Percentiles rank a stretch among this genome's conserved stretches.
Evolutionary conservation across 2,113 vertebrate species (phyloP).

Genomic region (Typhlomys cinereus): DNA sequence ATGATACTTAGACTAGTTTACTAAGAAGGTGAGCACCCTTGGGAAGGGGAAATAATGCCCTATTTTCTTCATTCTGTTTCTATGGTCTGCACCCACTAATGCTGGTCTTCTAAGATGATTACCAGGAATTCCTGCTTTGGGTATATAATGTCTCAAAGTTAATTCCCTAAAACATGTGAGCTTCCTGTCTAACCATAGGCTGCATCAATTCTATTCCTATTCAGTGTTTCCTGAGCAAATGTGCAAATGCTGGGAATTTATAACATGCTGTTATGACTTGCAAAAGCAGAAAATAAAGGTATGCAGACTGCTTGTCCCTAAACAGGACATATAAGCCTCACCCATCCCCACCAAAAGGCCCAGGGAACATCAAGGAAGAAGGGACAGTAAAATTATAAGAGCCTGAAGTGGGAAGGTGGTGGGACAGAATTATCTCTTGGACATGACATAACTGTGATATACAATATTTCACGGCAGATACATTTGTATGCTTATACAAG

Average conservation of each 20-base stretch:
- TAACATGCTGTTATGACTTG: background rate
- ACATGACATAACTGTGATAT: too few relatives aligned
- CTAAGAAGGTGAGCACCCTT: background rate
- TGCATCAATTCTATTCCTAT: background rate
- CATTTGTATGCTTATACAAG: too few relatives aligned
- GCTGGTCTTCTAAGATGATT: slow-evolving; percentile 11
- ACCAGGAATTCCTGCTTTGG: background rate
- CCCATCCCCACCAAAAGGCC: too few relatives aligned
- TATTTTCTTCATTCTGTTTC: background rate
- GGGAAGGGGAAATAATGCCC: background rate
- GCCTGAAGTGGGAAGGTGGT: too few relatives aligned
- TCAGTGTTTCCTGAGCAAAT: background rate
- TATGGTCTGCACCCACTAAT: background rate
- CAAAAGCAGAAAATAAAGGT: background rate
- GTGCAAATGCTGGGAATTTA: slow-evolving; percentile 25
- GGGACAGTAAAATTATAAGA: too few relatives aligned
- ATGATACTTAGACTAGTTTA: background rate
- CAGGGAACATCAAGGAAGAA: too few relatives aligned
- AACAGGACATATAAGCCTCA: too few relatives aligned
- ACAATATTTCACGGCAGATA: too few relatives aligned
- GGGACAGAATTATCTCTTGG: too few relatives aligned
- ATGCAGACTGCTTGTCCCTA: too few relatives aligned
- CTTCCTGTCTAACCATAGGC: slow-evolving; percentile 33
- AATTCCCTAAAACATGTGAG: slow-evolving; percentile 26
- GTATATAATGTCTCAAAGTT: slow-evolving; percentile 48